Percentiles rank a stretch among this genome's conserved stretches.
Evolutionary conservation across 2,888 invertebrate species (phyloP).

Genomic region (Lymantria monacha): DNA sequence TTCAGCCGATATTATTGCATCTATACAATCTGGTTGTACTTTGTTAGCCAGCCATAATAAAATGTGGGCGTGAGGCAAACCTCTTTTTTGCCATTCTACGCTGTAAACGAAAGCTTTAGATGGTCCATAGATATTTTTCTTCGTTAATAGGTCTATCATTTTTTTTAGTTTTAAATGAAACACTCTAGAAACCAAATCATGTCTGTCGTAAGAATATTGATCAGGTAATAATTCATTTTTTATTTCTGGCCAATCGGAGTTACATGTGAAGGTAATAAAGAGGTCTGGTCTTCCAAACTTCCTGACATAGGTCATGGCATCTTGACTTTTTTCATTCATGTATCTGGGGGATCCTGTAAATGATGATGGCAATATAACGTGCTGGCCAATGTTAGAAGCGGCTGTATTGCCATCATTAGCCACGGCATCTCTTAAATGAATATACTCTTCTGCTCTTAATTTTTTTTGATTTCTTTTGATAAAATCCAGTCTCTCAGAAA

Average conservation of each 20-base stretch:
- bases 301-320: constrained; percentile 5
- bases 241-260: constrained; percentile 28
- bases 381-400: constrained; percentile 24
- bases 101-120: constrained; percentile 11
- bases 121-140: constrained; percentile 21
- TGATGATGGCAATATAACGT: constrained; percentile 29
- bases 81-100: constrained; percentile 29
- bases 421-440: constrained; percentile 27
- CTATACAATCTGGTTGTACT: constrained; percentile 19
- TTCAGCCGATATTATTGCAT: constrained; percentile 16
- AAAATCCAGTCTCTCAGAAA: constrained; percentile 30
- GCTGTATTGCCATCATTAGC: constrained; percentile 16
- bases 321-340: neutral
- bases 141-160: constrained; percentile 20
- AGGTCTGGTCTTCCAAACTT: constrained; percentile 29
- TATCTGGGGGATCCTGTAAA: constrained; percentile 27
- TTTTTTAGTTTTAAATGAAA: constrained; percentile 30
- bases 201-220: constrained; percentile 12
- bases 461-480: constrained; percentile 26
- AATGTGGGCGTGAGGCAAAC: constrained; percentile 23
- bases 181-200: constrained; percentile 19
- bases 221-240: constrained; percentile 14
- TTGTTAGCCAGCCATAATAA: constrained; percentile 19
- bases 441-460: constrained; percentile 27
- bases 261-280: constrained; percentile 9